A percentile compares a stretch with the other conserved stretches of the same genome.
Conservation (phyloP, 2,888 invertebrate genomes). For the Macaria notata region DNA sequence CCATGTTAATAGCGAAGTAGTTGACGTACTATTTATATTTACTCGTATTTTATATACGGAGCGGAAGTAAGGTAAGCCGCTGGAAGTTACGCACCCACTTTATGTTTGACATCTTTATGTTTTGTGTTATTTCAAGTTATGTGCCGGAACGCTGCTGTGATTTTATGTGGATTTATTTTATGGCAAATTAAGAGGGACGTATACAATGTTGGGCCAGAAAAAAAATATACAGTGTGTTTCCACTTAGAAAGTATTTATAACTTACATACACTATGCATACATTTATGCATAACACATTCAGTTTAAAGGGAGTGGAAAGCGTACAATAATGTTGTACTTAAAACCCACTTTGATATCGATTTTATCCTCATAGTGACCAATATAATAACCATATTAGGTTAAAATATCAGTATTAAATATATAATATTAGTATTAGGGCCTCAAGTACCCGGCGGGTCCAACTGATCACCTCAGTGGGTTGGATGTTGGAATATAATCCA, state of each 20-base stretch:
- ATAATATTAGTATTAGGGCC: background rate
- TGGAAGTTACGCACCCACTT: slow-evolving; percentile 9
- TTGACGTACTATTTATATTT: slow-evolving; percentile 4
- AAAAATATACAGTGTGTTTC: too few species aligned
- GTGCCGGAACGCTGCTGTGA: background rate
- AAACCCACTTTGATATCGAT: too few species aligned
- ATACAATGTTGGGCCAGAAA: too few species aligned
- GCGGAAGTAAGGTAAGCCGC: slow-evolving; percentile 14
- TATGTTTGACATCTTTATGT: background rate
- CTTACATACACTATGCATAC: too few species aligned
- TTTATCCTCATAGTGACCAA: too few species aligned
- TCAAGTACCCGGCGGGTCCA: slow-evolving; percentile 13
- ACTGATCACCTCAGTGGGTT: slow-evolving; percentile 21
- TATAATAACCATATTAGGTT: too few species aligned
- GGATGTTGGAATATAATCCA: slow-evolving; percentile 24
- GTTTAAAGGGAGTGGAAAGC: too few species aligned
- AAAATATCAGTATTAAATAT: too few species aligned
- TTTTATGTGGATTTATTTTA: background rate
- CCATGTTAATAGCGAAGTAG: slow-evolving; percentile 13
- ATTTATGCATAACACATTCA: too few species aligned
- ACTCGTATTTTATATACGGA: slow-evolving; percentile 10
- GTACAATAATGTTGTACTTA: too few species aligned
- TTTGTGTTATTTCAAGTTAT: background rate
- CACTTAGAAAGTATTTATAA: too few species aligned
- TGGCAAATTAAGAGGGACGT: too few species aligned